phyloP scores from a whole-genome alignment of 2,888 invertebrate genomes.

The Microplitis manilae region DNA sequence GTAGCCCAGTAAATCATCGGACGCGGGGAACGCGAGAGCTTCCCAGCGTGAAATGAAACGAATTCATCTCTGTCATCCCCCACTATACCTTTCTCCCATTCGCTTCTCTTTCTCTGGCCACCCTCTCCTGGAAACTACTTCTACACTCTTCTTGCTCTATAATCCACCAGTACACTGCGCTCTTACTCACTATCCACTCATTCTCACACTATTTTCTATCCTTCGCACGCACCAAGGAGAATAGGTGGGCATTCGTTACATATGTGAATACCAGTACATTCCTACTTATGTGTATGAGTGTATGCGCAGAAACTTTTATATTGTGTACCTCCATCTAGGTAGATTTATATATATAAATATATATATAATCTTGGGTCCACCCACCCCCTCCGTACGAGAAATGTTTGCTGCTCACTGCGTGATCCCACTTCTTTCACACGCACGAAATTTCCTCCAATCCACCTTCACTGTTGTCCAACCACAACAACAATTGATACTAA shows the following conservation, averaged over 20 bases:
- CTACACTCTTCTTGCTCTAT: slow-evolving; percentile 54
- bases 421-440: slow-evolving; percentile 57
- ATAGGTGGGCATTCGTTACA: slow-evolving; percentile 35
- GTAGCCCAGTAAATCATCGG: slow-evolving; percentile 79
- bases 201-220: slow-evolving; percentile 62
- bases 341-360: slow-evolving; percentile 34
- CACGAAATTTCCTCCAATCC: slow-evolving; percentile 49
- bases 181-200: slow-evolving; percentile 40
- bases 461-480: slow-evolving; percentile 22
- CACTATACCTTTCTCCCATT: slow-evolving; percentile 58
- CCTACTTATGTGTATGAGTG: slow-evolving; percentile 28
- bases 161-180: slow-evolving; percentile 31
- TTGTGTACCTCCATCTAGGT: slow-evolving; percentile 39
- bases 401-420: slow-evolving; percentile 47
- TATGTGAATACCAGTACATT: slow-evolving; percentile 44
- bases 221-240: slow-evolving; percentile 59
- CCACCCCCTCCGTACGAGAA: slow-evolving; percentile 46
- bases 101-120: slow-evolving; percentile 48
- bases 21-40: slow-evolving; percentile 72
- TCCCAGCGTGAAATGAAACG: slow-evolving; percentile 73
- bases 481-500: slow-evolving; percentile 34
- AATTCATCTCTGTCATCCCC: slow-evolving; percentile 73
- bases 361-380: slow-evolving; percentile 50
- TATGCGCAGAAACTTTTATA: slow-evolving; percentile 51
- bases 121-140: slow-evolving; percentile 31